Evolutionary conservation across 2,797 vertebrate genomes (phyloP).

Genomic region (Moxostoma hubbsi): DNA sequence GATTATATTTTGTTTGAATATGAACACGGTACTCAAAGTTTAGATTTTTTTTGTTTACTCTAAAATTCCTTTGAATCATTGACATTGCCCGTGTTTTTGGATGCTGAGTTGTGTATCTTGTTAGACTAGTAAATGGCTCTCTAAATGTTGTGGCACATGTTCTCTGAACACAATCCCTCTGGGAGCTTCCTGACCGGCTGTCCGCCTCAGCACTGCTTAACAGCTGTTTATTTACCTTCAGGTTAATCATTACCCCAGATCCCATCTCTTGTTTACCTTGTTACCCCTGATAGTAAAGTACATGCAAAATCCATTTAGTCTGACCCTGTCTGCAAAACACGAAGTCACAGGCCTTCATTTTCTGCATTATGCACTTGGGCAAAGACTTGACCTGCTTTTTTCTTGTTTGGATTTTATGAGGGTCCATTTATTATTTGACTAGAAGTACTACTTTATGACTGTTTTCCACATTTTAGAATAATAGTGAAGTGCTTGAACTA

Average conservation of each 20-base stretch:
- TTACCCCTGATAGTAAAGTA: constrained; percentile 40
- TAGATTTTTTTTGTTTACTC: background rate
- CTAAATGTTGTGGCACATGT: background rate
- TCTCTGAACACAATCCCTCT: constrained; percentile 3
- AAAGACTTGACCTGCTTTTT: background rate
- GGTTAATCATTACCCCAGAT: constrained; percentile 58
- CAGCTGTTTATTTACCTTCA: constrained; percentile 49
- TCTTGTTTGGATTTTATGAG: background rate
- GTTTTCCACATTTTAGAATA: no score
- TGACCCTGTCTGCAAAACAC: constrained; percentile 27
- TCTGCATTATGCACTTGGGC: constrained; percentile 35
- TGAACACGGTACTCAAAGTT: background rate
- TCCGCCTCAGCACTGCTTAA: constrained; percentile 19
- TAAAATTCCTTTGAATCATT: background rate
- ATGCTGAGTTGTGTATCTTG: background rate
- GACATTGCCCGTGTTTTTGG: background rate
- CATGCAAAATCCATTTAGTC: constrained; percentile 53
- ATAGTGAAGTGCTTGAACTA: no score
- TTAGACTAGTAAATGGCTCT: background rate
- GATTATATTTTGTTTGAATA: background rate
- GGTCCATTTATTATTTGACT: background rate
- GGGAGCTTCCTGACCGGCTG: constrained; percentile 38
- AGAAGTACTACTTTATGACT: background rate
- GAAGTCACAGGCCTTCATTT: background rate
- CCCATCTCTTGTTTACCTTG: constrained; percentile 49